Base-by-base conservation (phyloP, 30 jellyfish, hydroid and myxozoan genomes). In the Morbakka virulenta region DNA sequence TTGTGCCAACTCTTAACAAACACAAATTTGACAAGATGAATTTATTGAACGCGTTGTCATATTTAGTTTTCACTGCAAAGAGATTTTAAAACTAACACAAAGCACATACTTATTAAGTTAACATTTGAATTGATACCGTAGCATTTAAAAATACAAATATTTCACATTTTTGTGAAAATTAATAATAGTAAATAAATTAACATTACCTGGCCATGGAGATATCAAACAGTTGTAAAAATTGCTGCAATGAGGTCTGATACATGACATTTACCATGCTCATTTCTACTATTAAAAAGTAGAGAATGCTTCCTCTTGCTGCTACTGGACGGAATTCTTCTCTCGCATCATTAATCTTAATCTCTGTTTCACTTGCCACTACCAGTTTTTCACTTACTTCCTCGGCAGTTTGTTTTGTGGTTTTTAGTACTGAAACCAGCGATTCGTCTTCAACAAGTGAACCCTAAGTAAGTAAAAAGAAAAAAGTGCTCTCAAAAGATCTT, bases 381-480 rank as follows among this genome's bases (percentile, higher is more conserved):
- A 89, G 96, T 63, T 89, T 89, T 73, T 89, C 97, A 52, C 95
- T 89, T 76, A 89, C 97, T 68, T 89, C 97, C 67, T 82, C 96
- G 26, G 97, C 97, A 0, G 97, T 89, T 28, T 74, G 78, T 69
- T 89, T 89, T 31, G 97, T 89, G 2, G 95, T 89, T 69, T 84
- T 89, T 35, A 89, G 70, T 53, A 89, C 97, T 28, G 95, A 86
- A 9, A 89, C 97, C 22, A 89, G 76, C 17, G 97, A 89, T 27
- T 89, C 96, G 52, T 89, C 97, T 50, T 89, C 97, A 0, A 89
- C 97, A 2, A 89, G 87, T 3, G 97, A 89, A 2, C 97, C 97
- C 97, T 89, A 69, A 22, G 50, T 9, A 2, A 1, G 1, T 35
- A 2, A 69, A n/a, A 20, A 0, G 6, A 20, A 22, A 70, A 1